Evolutionary conservation across 2,888 invertebrate species (phyloP).

Genomic region (Hydrotaea cyrtoneurina): DNA sequence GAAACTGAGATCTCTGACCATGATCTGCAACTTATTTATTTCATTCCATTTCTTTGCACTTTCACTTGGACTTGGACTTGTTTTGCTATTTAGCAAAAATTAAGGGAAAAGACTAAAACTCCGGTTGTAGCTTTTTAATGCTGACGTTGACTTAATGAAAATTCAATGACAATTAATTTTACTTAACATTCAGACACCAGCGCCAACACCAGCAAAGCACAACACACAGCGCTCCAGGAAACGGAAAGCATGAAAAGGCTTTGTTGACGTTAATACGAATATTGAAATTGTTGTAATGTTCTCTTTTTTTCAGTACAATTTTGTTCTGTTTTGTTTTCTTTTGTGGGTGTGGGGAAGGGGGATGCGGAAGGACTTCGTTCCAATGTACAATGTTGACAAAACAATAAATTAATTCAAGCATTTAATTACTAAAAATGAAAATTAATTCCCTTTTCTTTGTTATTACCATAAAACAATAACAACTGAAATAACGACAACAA

Average conservation of each 20-base stretch:
- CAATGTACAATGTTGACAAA: conserved; percentile 33
- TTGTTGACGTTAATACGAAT: conserved; percentile 8
- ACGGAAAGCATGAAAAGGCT: background rate
- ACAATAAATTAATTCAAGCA: conserved; percentile 52
- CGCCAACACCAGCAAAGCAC: no score
- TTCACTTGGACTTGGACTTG: no score
- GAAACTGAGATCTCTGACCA: background rate
- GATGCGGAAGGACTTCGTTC: no score
- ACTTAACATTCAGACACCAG: background rate
- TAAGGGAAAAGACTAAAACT: background rate
- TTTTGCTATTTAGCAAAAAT: conserved; percentile 20
- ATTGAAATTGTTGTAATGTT: background rate
- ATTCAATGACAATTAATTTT: conserved; percentile 58
- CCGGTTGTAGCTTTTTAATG: background rate
- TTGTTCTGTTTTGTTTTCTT: background rate
- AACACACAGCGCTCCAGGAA: background rate
- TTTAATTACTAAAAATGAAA: conserved; percentile 48
- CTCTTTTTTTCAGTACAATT: no score
- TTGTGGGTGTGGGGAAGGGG: no score
- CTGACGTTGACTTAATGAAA: conserved; percentile 55
- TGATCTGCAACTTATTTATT: conserved; percentile 29
- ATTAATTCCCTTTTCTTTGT: conserved; percentile 24
- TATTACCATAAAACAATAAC: background rate
- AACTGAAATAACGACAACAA: background rate
- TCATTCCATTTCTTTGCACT: background rate